Conservation (phyloP, 2,797 vertebrate genomes). For the Scolopax rusticola region DNA sequence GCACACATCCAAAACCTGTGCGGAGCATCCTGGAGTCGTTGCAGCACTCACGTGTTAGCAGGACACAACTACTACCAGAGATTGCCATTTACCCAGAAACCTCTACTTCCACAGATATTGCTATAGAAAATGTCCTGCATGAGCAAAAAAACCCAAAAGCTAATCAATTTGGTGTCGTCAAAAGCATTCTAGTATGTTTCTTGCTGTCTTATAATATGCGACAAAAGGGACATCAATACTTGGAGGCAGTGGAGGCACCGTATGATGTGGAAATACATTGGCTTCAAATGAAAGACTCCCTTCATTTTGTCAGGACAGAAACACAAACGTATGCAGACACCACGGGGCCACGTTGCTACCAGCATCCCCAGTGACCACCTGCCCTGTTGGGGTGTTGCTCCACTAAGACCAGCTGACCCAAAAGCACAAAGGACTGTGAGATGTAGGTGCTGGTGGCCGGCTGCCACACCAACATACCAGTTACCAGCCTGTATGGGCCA, state of each 20-base stretch:
- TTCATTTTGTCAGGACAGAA: neutral
- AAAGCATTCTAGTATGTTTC: neutral
- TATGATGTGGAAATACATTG: neutral
- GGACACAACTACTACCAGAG: neutral
- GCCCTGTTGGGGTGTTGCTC: neutral
- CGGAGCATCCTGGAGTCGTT: neutral
- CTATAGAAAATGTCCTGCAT: neutral
- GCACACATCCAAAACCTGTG: fast-evolving
- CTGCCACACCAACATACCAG: neutral
- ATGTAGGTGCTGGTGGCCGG: neutral
- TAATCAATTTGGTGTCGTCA: neutral
- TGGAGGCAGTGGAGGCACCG: fast-evolving
- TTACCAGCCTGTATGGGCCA: fast-evolving
- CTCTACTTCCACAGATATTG: neutral
- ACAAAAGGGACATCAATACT: neutral
- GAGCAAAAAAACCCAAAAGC: neutral
- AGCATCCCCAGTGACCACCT: neutral
- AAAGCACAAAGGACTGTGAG: fast-evolving
- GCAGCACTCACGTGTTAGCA: neutral
- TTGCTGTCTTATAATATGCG: neutral
- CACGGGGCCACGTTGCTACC: neutral
- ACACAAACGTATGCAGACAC: fast-evolving
- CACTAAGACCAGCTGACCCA: neutral
- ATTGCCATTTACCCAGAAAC: neutral
- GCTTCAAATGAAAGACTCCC: neutral